Percentiles rank a stretch among this genome's conserved stretches.
Conservation (phyloP, 2,797 vertebrate genomes). For the Cyprinodon diabolis region DNA sequence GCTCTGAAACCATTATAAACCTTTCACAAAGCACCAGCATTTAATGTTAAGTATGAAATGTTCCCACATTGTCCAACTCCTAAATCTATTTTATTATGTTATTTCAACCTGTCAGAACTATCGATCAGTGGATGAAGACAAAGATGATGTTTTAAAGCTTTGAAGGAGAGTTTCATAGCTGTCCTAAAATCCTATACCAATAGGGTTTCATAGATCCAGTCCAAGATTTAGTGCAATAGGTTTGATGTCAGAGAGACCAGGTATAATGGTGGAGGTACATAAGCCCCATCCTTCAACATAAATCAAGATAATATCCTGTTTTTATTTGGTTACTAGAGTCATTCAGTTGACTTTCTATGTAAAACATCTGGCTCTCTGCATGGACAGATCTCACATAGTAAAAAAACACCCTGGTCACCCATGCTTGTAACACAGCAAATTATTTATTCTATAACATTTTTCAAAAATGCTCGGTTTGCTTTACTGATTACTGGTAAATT, state of each 20-base stretch:
- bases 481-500: slow-evolving; percentile 36
- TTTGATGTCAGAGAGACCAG: slow-evolving; percentile 62
- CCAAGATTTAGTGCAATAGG: slow-evolving; percentile 69
- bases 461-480: slow-evolving; percentile 16
- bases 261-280: slow-evolving; percentile 47
- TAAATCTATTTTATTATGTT: slow-evolving; percentile 81
- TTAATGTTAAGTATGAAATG: slow-evolving; percentile 66
- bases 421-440: slow-evolving; percentile 1
- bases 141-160: slow-evolving; percentile 78
- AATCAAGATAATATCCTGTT: slow-evolving; percentile 64
- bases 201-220: slow-evolving; percentile 68
- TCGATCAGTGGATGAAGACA: slow-evolving; percentile 80
- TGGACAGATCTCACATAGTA: slow-evolving; percentile 16
- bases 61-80: slow-evolving; percentile 53
- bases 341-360: slow-evolving; percentile 67
- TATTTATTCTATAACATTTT: slow-evolving; percentile 35
- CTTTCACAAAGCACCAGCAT: slow-evolving; percentile 31
- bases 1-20: slow-evolving; percentile 38
- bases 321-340: slow-evolving; percentile 71
- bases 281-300: slow-evolving; percentile 63
- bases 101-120: slow-evolving; percentile 77
- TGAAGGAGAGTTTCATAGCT: slow-evolving; percentile 74
- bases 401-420: slow-evolving; percentile 32
- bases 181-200: slow-evolving; percentile 74
- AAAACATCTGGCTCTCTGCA: slow-evolving; percentile 52